Base-by-base conservation (phyloP, 1,140 invertebrate genomes). In the Penaeus japonicus region DNA sequence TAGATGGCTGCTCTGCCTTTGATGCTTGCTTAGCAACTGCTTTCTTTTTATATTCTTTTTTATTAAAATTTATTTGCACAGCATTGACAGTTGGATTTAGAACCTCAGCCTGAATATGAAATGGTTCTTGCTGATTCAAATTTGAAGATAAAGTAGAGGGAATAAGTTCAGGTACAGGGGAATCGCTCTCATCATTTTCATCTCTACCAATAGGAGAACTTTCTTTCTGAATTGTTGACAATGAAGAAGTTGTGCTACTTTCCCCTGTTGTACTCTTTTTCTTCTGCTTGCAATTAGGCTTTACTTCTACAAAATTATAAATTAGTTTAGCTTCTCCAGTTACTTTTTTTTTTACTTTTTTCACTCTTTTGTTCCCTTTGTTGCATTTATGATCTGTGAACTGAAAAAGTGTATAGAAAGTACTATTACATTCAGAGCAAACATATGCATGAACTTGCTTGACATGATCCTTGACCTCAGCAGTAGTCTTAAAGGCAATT, bases 381-480 rank as follows among this genome's bases (percentile, higher is more conserved):
- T n/a, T 47, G 24, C 86, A 88, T 35, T 77, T 88, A 81, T 88
- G 86, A 39, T 54, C 77, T 27, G 86, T 88, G 65, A 88, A 88
- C 15, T 88, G 80, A 30, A 88, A 78, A 22, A 88, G 86, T 27
- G 12, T 88, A 39, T 88, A 88, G 55, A 88, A 88, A 24, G 86
- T 88, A 35, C 54, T 75, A n/a, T 55, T 88, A 35, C 86, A 88
- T 27, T 88, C 86, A 39, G 79, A 83, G 27, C 86, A 88, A 15
- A 77, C 65, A 32, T 88, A 88, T n/a, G 86, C 27, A 70, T 88
- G 86, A 47, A 88, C 86, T 7, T 83, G 59, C 80, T 84, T 84
- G 7, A 88, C 55, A 30, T 88, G 86, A 1, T 54, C 47, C 35
- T 78, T 88, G 2, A 88, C 86, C 24, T 88, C 86, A 20, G 81